phyloP scores from a whole-genome alignment of 2,797 vertebrate genomes.

The Kryptopterus vitreolus region DNA sequence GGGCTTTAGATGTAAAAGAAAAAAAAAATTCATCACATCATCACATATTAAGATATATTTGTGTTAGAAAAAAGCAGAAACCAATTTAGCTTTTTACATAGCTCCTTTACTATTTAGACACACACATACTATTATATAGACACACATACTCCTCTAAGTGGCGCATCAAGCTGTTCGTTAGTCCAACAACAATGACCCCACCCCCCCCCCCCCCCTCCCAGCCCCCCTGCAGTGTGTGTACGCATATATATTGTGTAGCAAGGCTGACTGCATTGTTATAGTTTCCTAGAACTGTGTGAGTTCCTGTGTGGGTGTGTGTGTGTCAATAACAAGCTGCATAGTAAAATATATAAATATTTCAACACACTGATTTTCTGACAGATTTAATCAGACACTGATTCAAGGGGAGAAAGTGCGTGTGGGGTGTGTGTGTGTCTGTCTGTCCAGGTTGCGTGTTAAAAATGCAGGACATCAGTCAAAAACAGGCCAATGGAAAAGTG shows the following conservation, averaged over 20 bases:
- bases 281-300: slow-evolving; percentile 33
- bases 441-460: too few species aligned
- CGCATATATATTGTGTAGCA: neutral
- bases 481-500: too few species aligned
- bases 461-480: too few species aligned
- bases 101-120: neutral
- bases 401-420: neutral
- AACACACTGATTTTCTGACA: neutral
- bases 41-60: too few species aligned
- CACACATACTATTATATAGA: neutral
- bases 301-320: slow-evolving; percentile 49
- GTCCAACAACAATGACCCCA: neutral
- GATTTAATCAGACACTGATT: neutral
- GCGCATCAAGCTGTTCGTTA: neutral
- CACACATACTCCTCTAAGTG: neutral
- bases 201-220: neutral
- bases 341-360: neutral
- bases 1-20: too few species aligned
- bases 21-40: too few species aligned
- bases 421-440: too few species aligned
- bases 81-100: too few species aligned
- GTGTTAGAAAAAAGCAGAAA: too few species aligned
- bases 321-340: neutral
- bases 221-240: neutral
- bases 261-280: neutral